Percentiles rank a stretch among this genome's conserved stretches.
Conservation (phyloP, 2,113 vertebrate genomes). For the Grallaria varia region DNA sequence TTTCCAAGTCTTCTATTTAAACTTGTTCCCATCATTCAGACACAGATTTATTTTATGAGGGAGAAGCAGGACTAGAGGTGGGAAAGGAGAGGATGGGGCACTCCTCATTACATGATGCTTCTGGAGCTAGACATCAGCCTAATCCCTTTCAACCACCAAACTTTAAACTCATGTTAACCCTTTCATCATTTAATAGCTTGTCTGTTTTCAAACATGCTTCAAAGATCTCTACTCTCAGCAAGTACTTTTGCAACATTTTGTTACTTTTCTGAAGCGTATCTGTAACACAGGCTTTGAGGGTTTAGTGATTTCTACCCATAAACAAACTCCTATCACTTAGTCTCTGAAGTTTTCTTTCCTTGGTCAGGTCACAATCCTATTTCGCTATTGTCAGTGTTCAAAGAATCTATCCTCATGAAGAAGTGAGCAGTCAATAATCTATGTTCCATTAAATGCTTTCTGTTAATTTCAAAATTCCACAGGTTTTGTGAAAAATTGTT, state of each 20-base stretch:
- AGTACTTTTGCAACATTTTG: neutral
- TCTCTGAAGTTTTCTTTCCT: neutral
- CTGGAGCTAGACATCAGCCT: neutral
- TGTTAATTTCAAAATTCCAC: neutral
- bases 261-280: neutral
- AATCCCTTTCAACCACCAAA: neutral
- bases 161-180: neutral
- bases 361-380: neutral
- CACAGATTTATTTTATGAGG: neutral
- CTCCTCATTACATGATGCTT: neutral
- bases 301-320: neutral
- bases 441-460: neutral
- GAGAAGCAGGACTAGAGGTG: neutral
- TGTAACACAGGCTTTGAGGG: neutral
- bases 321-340: neutral
- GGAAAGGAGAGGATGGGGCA: neutral
- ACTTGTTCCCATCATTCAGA: neutral
- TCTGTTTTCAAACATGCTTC: neutral
- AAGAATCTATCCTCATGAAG: neutral
- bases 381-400: neutral
- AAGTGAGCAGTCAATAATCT: neutral
- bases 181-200: neutral
- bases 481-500: neutral
- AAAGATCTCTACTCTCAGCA: neutral
- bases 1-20: neutral